Evolutionary conservation across 2,888 invertebrate species (phyloP).

Genomic region (Pseudoips prasinana): DNA sequence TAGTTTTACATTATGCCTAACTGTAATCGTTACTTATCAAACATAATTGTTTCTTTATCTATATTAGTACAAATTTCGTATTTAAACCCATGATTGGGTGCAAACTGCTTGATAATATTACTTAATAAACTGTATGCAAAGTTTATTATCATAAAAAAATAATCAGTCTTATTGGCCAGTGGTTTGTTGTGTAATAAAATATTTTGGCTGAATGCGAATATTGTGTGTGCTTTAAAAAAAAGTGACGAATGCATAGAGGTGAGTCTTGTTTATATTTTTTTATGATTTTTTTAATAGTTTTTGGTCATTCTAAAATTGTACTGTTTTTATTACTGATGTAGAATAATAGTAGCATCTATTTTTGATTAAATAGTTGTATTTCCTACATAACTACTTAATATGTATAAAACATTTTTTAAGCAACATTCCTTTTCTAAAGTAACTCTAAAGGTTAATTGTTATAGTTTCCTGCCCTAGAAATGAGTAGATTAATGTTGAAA

Average conservation of each 20-base stretch:
- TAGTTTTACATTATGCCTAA: conserved; percentile 44
- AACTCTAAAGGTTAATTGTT: too few relatives aligned
- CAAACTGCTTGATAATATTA: conserved; percentile 65
- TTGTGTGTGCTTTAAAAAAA: conserved; percentile 9
- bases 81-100: conserved; percentile 75
- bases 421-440: too few relatives aligned
- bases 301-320: background rate
- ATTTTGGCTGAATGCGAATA: conserved; percentile 15
- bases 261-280: too few relatives aligned
- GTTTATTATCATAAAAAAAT: conserved; percentile 32
- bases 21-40: conserved; percentile 66
- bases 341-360: too few relatives aligned
- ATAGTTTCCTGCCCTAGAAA: too few relatives aligned
- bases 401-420: background rate
- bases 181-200: conserved; percentile 24
- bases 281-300: background rate
- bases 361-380: too few relatives aligned
- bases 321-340: background rate
- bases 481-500: too few relatives aligned
- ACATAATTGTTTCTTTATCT: conserved; percentile 73
- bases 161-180: conserved; percentile 32
- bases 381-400: too few relatives aligned
- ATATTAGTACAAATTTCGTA: conserved; percentile 62
- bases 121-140: conserved; percentile 35
- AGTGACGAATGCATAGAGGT: conserved; percentile 14